phyloP scores from a whole-genome alignment of 2,888 invertebrate genomes.

The Drosophila monieri region DNA sequence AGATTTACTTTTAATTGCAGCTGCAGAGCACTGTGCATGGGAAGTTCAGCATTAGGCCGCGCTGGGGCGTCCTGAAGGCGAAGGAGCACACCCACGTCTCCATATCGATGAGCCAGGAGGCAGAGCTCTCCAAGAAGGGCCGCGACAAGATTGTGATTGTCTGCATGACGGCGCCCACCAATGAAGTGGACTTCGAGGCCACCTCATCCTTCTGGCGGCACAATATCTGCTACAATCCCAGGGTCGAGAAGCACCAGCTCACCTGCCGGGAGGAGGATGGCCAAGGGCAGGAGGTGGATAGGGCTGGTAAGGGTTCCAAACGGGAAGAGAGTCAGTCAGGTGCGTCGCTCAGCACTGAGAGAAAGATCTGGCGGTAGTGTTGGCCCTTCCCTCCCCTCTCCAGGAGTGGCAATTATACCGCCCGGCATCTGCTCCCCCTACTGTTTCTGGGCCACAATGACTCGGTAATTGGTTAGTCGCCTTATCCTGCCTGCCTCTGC shows the following conservation, averaged over 20 bases:
- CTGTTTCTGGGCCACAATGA: slow-evolving; percentile 42
- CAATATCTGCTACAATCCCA: slow-evolving; percentile 33
- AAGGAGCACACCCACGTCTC: slow-evolving; percentile 4
- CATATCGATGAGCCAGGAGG: slow-evolving; percentile 9
- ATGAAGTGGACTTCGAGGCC: slow-evolving; percentile 23
- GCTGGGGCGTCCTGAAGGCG: slow-evolving; percentile 25
- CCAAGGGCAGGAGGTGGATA: not conserved
- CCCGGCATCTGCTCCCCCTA: not conserved
- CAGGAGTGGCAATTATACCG: not conserved
- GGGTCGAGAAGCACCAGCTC: slow-evolving; percentile 37
- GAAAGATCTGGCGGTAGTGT: slow-evolving; percentile 24
- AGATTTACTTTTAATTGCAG: not conserved
- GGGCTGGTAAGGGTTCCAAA: not conserved
- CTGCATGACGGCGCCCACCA: slow-evolving; percentile 39
- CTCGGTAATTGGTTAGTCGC: slow-evolving; percentile 66
- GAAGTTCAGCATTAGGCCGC: slow-evolving; percentile 33
- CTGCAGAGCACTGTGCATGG: slow-evolving; percentile 30
- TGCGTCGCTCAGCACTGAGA: not conserved
- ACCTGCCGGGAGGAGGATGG: slow-evolving; percentile 20
- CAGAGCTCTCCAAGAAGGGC: slow-evolving; percentile 25
- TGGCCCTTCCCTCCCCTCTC: too few species aligned
- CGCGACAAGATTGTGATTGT: slow-evolving; percentile 39
- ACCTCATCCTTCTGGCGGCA: slow-evolving; percentile 37
- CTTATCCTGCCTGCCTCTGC: not conserved
- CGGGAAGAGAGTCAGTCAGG: not conserved